A percentile compares a stretch with the other conserved stretches of the same genome.
Conservation (phyloP, 1,140 invertebrate species). For the Ips typographus region DNA sequence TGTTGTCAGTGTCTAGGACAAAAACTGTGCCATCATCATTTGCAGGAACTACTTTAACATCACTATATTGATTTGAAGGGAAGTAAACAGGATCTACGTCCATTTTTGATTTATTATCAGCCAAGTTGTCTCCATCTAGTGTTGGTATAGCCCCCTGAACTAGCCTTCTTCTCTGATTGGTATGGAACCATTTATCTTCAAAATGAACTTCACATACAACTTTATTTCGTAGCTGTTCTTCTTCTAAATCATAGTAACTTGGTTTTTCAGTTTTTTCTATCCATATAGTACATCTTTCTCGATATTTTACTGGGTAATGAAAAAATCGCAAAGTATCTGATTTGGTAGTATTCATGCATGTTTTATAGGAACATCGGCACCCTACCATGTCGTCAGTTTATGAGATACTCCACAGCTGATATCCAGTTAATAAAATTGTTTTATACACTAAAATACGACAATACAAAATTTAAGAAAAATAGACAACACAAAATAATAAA, state of each 20-base stretch:
- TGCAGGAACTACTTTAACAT: slow-evolving; percentile 48
- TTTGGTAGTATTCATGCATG: slow-evolving; percentile 54
- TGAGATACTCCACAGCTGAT: too few species aligned
- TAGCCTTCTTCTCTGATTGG: slow-evolving; percentile 50
- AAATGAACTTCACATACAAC: slow-evolving; percentile 62
- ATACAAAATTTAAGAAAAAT: too few species aligned
- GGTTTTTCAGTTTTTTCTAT: slow-evolving; percentile 56
- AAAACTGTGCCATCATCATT: slow-evolving; percentile 49
- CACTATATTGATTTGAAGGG: slow-evolving; percentile 40
- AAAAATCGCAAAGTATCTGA: slow-evolving; percentile 60
- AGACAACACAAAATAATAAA: too few species aligned
- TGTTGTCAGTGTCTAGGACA: slow-evolving; percentile 46
- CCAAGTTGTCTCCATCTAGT: slow-evolving; percentile 42
- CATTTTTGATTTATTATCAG: background rate
- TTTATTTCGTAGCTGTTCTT: slow-evolving; percentile 61
- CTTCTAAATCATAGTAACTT: slow-evolving; percentile 56
- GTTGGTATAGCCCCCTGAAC: slow-evolving; percentile 48
- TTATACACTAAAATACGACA: too few species aligned
- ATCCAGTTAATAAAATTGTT: too few species aligned
- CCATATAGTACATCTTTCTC: slow-evolving; percentile 58
- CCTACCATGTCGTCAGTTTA: slow-evolving; percentile 54
- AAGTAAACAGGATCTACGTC: slow-evolving; percentile 11
- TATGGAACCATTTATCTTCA: slow-evolving; percentile 58
- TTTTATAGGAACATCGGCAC: slow-evolving; percentile 58
- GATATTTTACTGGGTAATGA: slow-evolving; percentile 61